Evolutionary conservation across 2,888 invertebrate genomes (phyloP).

Genomic region (Pyralis farinalis): DNA sequence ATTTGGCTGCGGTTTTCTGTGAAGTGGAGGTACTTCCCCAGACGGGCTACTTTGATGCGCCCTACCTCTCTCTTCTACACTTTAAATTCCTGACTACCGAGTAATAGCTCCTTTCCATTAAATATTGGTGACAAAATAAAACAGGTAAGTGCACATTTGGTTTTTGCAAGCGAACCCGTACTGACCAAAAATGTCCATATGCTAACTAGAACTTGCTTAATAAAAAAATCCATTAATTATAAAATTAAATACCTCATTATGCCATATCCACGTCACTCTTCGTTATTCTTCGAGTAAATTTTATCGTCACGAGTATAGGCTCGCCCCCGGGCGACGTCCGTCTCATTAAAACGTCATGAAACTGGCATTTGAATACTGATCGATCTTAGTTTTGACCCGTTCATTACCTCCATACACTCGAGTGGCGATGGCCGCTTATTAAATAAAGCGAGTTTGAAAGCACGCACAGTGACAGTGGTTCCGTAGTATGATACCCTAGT

Average conservation of each 20-base stretch:
- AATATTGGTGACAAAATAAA: no score
- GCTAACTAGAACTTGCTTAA: no score
- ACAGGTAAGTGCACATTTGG: no score
- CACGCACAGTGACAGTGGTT: background rate
- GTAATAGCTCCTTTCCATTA: no score
- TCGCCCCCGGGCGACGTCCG: conserved; percentile 18
- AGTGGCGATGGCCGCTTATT: conserved; percentile 3
- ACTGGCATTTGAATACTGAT: background rate
- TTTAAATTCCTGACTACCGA: no score
- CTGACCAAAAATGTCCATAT: no score
- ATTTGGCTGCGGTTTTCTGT: no score
- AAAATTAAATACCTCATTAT: background rate
- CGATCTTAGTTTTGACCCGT: conserved; percentile 17
- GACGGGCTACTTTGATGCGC: no score
- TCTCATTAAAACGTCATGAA: background rate
- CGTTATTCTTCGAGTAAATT: background rate
- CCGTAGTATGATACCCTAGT: background rate
- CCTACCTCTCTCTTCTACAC: no score
- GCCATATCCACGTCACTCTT: background rate
- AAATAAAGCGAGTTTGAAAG: background rate
- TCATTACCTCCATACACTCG: conserved; percentile 6
- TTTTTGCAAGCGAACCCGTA: no score
- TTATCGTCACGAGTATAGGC: conserved; percentile 11
- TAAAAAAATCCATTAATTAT: no score
- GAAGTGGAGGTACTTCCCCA: no score